A percentile compares a stretch with the other conserved stretches of the same genome.
phyloP scores from a whole-genome alignment of 2,113 vertebrate species.

The Ophthalmolycus amberensis region DNA sequence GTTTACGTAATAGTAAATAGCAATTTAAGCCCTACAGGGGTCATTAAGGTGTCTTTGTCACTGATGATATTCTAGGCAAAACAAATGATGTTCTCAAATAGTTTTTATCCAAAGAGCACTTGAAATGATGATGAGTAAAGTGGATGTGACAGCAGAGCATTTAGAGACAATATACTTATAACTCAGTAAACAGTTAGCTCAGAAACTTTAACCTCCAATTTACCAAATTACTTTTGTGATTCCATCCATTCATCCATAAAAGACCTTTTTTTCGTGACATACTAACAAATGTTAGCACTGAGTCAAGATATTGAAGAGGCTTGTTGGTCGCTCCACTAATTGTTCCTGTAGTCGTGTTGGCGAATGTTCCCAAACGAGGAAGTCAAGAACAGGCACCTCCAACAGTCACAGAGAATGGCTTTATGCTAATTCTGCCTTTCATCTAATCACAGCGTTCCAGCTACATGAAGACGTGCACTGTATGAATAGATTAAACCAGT shows the following conservation, averaged over 20 bases:
- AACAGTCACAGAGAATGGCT: background rate
- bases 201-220: background rate
- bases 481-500: background rate
- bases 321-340: background rate
- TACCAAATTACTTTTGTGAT: background rate
- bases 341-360: background rate
- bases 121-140: background rate
- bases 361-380: background rate
- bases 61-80: background rate
- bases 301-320: background rate
- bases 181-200: background rate
- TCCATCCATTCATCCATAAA: background rate
- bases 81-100: background rate
- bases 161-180: background rate
- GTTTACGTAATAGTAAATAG: background rate
- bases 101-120: background rate
- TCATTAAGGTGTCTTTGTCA: background rate
- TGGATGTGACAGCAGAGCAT: background rate
- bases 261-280: background rate
- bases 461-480: background rate
- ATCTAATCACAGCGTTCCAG: slow-evolving; percentile 2
- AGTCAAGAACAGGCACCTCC: background rate
- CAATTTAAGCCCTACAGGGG: background rate
- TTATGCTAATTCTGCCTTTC: background rate
- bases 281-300: background rate